phyloP scores from a whole-genome alignment of 2,797 vertebrate genomes.

The Merluccius polli region DNA sequence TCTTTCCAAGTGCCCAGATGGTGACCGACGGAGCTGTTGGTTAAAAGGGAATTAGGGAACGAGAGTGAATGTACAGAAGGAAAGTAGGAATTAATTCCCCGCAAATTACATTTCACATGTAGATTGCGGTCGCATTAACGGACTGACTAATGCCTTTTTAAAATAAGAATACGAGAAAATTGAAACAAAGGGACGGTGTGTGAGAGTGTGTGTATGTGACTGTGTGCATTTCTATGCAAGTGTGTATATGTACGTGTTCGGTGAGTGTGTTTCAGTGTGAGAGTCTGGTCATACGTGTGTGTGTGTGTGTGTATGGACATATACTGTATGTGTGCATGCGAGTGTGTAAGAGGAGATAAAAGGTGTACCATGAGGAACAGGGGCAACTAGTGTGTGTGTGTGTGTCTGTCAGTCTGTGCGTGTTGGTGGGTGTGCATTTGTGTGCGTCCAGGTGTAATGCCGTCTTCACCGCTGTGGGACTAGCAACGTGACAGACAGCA shows the following conservation, averaged over 20 bases:
- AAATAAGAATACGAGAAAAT: constrained; percentile 46
- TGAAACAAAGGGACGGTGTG: constrained; percentile 23
- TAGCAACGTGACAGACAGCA: too few relatives aligned
- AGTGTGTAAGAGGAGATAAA: constrained; percentile 7
- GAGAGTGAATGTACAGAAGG: constrained; percentile 74
- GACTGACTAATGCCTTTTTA: constrained; percentile 60
- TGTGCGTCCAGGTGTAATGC: neutral
- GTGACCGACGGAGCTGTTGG: constrained; percentile 54
- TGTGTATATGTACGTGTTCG: too few relatives aligned
- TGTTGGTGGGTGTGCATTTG: neutral
- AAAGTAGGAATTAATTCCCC: constrained; percentile 73
- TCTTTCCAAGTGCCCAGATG: constrained; percentile 57
- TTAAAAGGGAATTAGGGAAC: constrained; percentile 67
- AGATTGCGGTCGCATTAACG: constrained; percentile 71
- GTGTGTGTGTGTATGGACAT: constrained; percentile 8
- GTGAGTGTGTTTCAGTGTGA: too few relatives aligned
- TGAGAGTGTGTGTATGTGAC: constrained; percentile 4
- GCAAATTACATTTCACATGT: constrained; percentile 78
- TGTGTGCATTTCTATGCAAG: neutral
- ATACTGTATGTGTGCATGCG: constrained; percentile 3
- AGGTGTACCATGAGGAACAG: neutral
- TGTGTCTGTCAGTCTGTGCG: constrained; percentile 12
- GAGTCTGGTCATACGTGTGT: too few relatives aligned
- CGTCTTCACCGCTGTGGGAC: neutral
- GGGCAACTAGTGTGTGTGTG: constrained; percentile 2